Percentiles rank a stretch among this genome's conserved stretches.
These are phyloP conservation scores for Geophilus truncorum DNA, from an alignment of 2,888 invertebrate genomes.

Conservation along the genomic window DNA sequence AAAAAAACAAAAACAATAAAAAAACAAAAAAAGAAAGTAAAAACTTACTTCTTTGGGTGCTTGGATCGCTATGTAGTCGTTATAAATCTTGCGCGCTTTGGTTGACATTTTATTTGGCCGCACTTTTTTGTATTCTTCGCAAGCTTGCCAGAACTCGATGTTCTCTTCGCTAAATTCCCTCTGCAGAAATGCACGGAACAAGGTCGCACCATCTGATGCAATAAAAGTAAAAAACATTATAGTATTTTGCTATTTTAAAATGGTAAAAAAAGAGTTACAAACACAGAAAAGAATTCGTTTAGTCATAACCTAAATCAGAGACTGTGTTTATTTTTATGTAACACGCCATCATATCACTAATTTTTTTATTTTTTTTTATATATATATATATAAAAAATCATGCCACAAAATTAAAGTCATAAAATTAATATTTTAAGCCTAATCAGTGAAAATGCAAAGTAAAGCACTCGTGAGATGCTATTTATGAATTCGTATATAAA, in stretches of 20 bases:
- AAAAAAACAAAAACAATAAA: background rate
- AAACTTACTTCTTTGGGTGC: slow-evolving; percentile 54
- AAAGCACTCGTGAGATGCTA: too few species aligned
- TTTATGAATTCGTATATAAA: too few species aligned
- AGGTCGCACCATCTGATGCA: slow-evolving; percentile 52
- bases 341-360: too few species aligned
- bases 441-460: too few species aligned
- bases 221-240: slow-evolving; percentile 35
- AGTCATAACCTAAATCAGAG: too few species aligned
- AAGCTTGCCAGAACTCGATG: slow-evolving; percentile 57
- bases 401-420: too few species aligned
- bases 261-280: background rate
- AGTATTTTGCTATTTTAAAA: background rate
- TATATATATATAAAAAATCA: too few species aligned
- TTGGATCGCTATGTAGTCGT: slow-evolving; percentile 54
- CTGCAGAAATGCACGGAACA: slow-evolving; percentile 55
- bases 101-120: slow-evolving; percentile 45
- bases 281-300: background rate
- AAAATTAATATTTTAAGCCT: too few species aligned
- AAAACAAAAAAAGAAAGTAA: background rate
- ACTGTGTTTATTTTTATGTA: too few species aligned
- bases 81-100: slow-evolving; percentile 53
- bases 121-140: slow-evolving; percentile 54
- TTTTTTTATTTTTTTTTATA: too few species aligned
- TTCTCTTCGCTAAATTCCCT: slow-evolving; percentile 57